A percentile compares a stretch with the other conserved stretches of the same genome.
phyloP scores from a whole-genome alignment of 1,140 invertebrate genomes.

The Eubasilissa regina region DNA sequence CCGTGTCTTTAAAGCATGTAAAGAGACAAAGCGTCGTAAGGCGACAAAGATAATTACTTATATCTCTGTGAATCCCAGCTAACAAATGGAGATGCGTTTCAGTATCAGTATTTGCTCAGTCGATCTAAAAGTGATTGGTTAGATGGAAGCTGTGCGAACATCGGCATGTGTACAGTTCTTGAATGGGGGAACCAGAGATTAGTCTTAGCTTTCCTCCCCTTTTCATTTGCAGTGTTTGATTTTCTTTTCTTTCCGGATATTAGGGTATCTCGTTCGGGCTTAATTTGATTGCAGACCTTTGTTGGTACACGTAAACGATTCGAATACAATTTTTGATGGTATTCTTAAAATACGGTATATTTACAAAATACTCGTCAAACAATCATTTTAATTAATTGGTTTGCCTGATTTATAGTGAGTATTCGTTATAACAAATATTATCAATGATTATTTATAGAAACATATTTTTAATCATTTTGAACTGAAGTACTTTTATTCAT shows the following conservation, averaged over 20 bases:
- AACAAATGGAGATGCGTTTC: constrained; percentile 6
- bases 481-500: too few relatives aligned
- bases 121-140: constrained; percentile 41
- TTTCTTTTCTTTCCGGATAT: constrained; percentile 22
- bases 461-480: too few relatives aligned
- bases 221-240: constrained; percentile 25
- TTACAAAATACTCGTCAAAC: too few relatives aligned
- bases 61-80: background rate
- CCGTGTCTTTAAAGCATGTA: background rate
- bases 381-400: too few relatives aligned
- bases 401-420: too few relatives aligned
- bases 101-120: constrained; percentile 55
- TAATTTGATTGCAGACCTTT: constrained; percentile 20
- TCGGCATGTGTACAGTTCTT: constrained; percentile 10
- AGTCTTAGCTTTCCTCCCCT: constrained; percentile 23
- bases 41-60: background rate
- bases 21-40: background rate
- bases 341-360: too few relatives aligned
- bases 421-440: too few relatives aligned
- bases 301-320: too few relatives aligned
- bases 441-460: too few relatives aligned
- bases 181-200: constrained; percentile 1
- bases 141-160: constrained; percentile 17
- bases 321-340: too few relatives aligned
- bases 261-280: constrained; percentile 15